These are phyloP conservation scores for Morus bassanus DNA, from an alignment of 2,797 vertebrate genomes.

Conservation along the genomic window DNA sequence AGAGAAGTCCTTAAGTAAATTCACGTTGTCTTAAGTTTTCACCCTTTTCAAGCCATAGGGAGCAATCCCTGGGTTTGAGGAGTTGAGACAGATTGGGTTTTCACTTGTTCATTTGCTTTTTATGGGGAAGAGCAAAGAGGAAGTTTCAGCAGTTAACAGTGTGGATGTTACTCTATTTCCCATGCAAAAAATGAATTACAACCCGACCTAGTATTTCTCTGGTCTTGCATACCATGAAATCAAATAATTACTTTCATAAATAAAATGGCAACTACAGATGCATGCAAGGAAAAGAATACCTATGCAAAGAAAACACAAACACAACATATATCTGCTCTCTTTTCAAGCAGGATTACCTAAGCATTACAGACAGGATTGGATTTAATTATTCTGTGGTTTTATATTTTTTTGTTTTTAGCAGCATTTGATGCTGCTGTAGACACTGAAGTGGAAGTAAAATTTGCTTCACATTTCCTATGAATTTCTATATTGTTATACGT, in stretches of 20 bases:
- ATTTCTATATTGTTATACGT: not conserved
- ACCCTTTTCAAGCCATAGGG: not conserved
- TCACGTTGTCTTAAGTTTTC: not conserved
- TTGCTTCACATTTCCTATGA: not conserved
- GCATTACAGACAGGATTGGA: not conserved
- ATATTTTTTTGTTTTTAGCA: not conserved
- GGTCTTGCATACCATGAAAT: not conserved
- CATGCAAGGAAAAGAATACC: not conserved
- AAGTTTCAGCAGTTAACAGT: not conserved
- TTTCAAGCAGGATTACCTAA: not conserved
- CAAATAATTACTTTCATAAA: not conserved
- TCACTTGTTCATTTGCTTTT: not conserved
- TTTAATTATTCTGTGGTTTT: not conserved
- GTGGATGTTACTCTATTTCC: not conserved
- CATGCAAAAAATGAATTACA: not conserved
- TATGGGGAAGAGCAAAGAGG: not conserved
- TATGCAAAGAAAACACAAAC: not conserved
- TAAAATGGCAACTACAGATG: not conserved
- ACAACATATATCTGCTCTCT: not conserved
- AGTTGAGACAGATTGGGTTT: not conserved
- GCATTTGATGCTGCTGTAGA: not conserved
- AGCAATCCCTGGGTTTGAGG: not conserved
- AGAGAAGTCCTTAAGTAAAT: not conserved
- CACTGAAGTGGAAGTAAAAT: not conserved
- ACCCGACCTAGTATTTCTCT: not conserved